Conservation (phyloP, 2,888 invertebrate species). For the Habrosyne pyritoides region DNA sequence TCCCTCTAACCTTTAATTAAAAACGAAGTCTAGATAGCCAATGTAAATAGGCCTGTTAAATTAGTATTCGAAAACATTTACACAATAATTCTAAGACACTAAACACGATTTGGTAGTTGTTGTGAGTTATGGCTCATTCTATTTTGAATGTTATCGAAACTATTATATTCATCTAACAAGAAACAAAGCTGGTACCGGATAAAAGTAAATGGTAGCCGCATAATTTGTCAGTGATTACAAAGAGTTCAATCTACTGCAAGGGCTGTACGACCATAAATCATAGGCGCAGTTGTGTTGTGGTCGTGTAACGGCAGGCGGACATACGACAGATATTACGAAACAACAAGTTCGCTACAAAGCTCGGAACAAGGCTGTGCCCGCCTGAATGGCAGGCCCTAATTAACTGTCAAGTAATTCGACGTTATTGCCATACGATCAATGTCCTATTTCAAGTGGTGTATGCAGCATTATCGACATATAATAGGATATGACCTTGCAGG, state of each 20-base stretch:
- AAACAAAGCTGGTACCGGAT: slow-evolving; percentile 45
- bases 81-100: slow-evolving; percentile 5
- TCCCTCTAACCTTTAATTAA: neutral
- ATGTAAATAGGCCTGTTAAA: slow-evolving; percentile 7
- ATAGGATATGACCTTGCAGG: slow-evolving; percentile 10
- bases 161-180: slow-evolving; percentile 40
- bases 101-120: slow-evolving; percentile 6
- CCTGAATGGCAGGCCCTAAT: slow-evolving; percentile 76
- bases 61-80: slow-evolving; percentile 4
- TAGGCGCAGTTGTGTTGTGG: slow-evolving; percentile 60
- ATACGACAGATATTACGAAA: slow-evolving; percentile 72
- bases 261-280: slow-evolving; percentile 66
- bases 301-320: slow-evolving; percentile 37
- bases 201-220: slow-evolving; percentile 67
- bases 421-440: slow-evolving; percentile 57
- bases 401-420: slow-evolving; percentile 78
- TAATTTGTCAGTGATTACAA: slow-evolving; percentile 77
- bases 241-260: slow-evolving; percentile 62
- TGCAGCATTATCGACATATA: slow-evolving; percentile 25
- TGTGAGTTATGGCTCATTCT: slow-evolving; percentile 4
- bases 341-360: slow-evolving; percentile 60
- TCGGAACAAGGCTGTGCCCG: slow-evolving; percentile 54
- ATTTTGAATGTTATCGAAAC: slow-evolving; percentile 37
- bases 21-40: neutral
- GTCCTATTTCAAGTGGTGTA: slow-evolving; percentile 35